Conservation (phyloP, 1,140 invertebrate species). For the Neotoxoptera formosana region DNA sequence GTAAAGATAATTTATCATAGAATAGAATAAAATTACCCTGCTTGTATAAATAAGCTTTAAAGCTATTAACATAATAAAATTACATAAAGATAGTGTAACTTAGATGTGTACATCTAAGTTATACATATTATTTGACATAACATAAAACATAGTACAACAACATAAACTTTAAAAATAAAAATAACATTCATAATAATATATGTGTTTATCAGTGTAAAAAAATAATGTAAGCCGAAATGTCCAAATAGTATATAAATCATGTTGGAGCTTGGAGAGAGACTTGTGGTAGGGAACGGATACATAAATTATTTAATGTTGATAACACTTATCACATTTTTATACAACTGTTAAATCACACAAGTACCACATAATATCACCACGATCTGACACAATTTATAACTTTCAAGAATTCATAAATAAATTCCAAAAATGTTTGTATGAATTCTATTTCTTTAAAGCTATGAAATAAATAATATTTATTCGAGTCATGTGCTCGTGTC, state of each 20-base stretch:
- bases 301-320: conserved; percentile 28
- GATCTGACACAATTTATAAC: neutral
- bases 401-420: conserved; percentile 3
- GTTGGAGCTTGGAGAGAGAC: neutral
- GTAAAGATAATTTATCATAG: neutral
- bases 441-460: neutral
- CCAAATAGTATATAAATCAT: conserved; percentile 12
- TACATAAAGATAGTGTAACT: neutral
- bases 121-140: neutral
- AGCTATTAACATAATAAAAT: neutral
- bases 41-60: too few species aligned
- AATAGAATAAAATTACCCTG: neutral
- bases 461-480: neutral
- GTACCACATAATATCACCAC: too few species aligned
- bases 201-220: conserved; percentile 16
- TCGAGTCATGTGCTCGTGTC: neutral
- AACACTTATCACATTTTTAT: conserved; percentile 33
- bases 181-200: neutral
- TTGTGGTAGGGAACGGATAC: too few species aligned
- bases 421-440: neutral
- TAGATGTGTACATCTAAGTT: neutral
- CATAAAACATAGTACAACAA: neutral
- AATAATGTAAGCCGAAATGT: conserved; percentile 1
- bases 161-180: neutral
- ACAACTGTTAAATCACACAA: neutral